Evolutionary conservation across 2,113 vertebrate genomes (phyloP).

Genomic region (Rhinolophus sinicus): DNA sequence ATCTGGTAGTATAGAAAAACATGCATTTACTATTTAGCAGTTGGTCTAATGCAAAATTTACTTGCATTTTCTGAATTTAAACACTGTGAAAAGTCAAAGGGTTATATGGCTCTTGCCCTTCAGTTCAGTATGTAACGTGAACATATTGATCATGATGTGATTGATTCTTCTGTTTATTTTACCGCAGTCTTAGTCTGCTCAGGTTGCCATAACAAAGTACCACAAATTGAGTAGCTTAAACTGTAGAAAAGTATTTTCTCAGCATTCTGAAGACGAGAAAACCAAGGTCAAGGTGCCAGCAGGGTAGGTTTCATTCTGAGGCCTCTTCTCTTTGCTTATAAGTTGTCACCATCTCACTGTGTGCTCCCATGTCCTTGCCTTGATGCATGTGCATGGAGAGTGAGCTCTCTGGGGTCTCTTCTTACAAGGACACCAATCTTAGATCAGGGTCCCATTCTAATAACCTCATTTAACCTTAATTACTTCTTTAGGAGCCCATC

Average conservation of each 20-base stretch:
- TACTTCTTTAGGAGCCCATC: neutral
- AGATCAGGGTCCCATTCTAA: neutral
- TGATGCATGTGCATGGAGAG: too few species aligned
- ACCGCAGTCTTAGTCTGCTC: neutral
- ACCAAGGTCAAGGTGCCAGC: neutral
- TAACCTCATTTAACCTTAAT: neutral
- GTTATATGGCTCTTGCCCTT: neutral
- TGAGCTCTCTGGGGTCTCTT: neutral
- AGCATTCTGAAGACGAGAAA: neutral
- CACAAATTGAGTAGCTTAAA: neutral
- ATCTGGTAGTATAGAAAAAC: neutral
- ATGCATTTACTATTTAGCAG: neutral
- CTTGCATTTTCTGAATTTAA: constrained; percentile 2
- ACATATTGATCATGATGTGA: neutral
- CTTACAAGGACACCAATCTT: neutral
- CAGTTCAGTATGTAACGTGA: neutral
- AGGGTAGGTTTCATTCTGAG: neutral
- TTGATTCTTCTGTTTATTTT: neutral
- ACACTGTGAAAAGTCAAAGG: neutral
- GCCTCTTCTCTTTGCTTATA: neutral
- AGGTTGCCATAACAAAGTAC: neutral
- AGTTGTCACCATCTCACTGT: neutral
- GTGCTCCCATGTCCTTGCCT: neutral
- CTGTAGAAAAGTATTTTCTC: neutral
- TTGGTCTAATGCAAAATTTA: neutral